phyloP scores from a whole-genome alignment of 2,888 invertebrate species.

The Nymphalis c-album region DNA sequence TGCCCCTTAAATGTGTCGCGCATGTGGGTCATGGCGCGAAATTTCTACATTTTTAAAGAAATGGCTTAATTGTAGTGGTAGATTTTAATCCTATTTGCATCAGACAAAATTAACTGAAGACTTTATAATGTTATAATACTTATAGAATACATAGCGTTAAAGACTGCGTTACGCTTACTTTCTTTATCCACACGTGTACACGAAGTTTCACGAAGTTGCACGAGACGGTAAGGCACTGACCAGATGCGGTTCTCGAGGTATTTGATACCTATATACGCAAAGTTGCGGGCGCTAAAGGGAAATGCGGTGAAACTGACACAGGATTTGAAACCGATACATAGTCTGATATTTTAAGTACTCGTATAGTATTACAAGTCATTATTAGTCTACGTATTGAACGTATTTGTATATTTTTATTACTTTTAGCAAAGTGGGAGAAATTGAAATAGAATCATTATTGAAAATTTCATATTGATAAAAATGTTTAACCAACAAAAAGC shows the following conservation, averaged over 20 bases:
- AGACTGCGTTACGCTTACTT: not conserved
- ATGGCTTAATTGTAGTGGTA: no score
- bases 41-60: no score
- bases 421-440: no score
- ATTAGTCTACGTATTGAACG: no score
- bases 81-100: no score
- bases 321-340: conserved; percentile 33
- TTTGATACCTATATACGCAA: conserved; percentile 28
- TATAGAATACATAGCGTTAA: not conserved
- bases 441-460: no score
- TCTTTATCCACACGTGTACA: not conserved
- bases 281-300: conserved; percentile 32
- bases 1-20: not conserved
- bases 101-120: no score
- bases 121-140: not conserved
- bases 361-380: not conserved
- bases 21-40: no score
- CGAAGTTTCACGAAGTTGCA: conserved; percentile 9
- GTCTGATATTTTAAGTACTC: conserved; percentile 16
- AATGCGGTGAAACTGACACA: conserved; percentile 35
- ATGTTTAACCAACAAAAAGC: no score
- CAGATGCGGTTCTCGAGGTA: conserved; percentile 27
- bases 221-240: conserved; percentile 27
- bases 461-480: no score
- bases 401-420: no score